Base-by-base conservation (phyloP, 2,113 vertebrate species). In the Pelodiscus sinensis region DNA sequence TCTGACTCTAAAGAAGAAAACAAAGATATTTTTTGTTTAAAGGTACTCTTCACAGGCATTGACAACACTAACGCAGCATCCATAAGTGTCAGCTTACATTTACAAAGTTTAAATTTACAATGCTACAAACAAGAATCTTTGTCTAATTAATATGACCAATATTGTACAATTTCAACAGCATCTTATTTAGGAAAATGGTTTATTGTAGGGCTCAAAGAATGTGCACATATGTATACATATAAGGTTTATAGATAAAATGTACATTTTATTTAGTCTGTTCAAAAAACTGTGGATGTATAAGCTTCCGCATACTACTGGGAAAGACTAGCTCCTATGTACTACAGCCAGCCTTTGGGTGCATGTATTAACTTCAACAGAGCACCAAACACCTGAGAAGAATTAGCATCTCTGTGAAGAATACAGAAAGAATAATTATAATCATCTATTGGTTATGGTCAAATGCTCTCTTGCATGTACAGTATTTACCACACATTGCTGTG, bases 1-100 rank as follows among this genome's bases (percentile, higher is more conserved):
- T 98, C 35, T 99, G 99, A 96, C 99, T 99, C 99, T 99, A 97
- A 95, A 94, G 68, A 90, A 44, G 93, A 86, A 81, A 92, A 81
- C 5, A 24, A 80, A 44, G 55, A 90, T 5, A 88, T 71, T 62
- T 71, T 35, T 68, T 9, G 8, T 35, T 71, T 35, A 35, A 35
- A 68, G 18, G 19, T 71, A 35, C 65, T 71, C 5, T 71, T 71
- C 65, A 71, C 1, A 1, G n/a, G 16, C n/a, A 71, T 8, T 4
- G 9, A 18, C 31, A 71, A 35, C 62, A 68, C 15, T 68, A 68
- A 68, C 60, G 21, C 16, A 35, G 31, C 65, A 2, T 21, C 31
- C 13, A 55, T 16, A 13, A 12, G 12, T 4, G 25, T 6, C 8
- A 52, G 24, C 4, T 51, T 38, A 56, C 4, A 60, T 25, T 13